phyloP scores from a whole-genome alignment of 2,113 vertebrate genomes.

The Anarrhichthys ocellatus region DNA sequence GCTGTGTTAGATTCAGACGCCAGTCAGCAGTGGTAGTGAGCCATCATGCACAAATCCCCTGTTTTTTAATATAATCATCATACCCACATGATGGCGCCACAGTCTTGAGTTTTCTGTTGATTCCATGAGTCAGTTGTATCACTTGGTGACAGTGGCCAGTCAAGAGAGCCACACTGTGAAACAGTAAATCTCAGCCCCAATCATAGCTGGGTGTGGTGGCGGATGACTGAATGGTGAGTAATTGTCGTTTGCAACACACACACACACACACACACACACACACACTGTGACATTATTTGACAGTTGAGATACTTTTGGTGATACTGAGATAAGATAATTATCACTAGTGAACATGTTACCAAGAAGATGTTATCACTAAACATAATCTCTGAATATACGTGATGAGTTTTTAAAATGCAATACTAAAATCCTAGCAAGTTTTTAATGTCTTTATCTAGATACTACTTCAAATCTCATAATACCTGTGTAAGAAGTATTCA shows the following conservation, averaged over 20 bases:
- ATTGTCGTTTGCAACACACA: constrained; percentile 20
- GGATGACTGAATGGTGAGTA: constrained; percentile 50
- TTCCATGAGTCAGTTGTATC: neutral
- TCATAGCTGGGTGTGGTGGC: constrained; percentile 23
- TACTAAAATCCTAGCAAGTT: neutral
- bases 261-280: neutral
- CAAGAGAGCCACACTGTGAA: neutral
- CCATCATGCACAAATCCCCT: too few species aligned
- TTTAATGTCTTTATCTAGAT: neutral
- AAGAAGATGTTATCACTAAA: neutral
- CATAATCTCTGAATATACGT: neutral
- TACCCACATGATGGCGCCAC: constrained; percentile 48
- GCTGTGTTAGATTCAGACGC: too few species aligned
- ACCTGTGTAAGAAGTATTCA: neutral
- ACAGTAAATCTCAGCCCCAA: neutral
- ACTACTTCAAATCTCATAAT: neutral
- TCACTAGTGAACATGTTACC: neutral
- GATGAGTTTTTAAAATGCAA: neutral
- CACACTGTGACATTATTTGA: neutral
- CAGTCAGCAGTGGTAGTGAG: too few species aligned
- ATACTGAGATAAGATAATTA: neutral
- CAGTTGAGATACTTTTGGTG: neutral
- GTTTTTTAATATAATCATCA: neutral
- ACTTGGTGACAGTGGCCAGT: constrained; percentile 27
- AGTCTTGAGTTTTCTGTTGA: neutral